Evolutionary conservation across 2,888 invertebrate genomes (phyloP), one percentile per base, ranked within the genome.

Genomic region (Stomorhina lunata): DNA sequence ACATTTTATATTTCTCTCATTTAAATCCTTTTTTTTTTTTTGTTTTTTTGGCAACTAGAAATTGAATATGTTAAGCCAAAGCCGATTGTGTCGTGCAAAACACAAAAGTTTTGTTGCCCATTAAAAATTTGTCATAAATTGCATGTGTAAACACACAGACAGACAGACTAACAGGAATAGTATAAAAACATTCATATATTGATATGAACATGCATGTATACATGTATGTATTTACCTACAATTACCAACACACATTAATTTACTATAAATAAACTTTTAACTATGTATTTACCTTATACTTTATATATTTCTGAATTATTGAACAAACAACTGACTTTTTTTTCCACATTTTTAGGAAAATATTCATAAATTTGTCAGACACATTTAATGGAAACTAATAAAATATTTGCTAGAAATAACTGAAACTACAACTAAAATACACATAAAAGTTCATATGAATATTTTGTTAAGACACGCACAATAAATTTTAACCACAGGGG

Each of bases 241-340:
- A 32, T 32, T 22, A 55, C 20, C 40, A 2, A 50, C n/a, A 20
- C 37, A 50, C 20, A 37, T 32, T 50, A 10, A 73, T 43, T 53
- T 40, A 22, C 7, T 50, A 37, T 34, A 72, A 20, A 50, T 22
- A 50, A 37, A 1, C 9, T 22, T 22, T 29, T 2, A 45, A 15
- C 20, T 7, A 61, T 7, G 29, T 22, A 29, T 6, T 27, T 2
- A 22, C 1, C n/a, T 53, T 29, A 22, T 15, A 53, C 22, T 29
- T 65, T 40, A 53, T 10, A 53, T 6, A 43, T 25, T 59, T 66
- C 12, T 34, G 37, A 78, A 57, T 78, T 78, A 78, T 78, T 63
- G 78, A 78, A 78, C 78, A 78, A 78, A 78, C 78, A 78, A 65
- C n/a, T n/a, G n/a, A n/a, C n/a, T 15, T 59, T 40, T 12, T 2